These are phyloP conservation scores for Condylura cristata DNA, from an alignment of 2,113 vertebrate species.

Conservation along the genomic window DNA sequence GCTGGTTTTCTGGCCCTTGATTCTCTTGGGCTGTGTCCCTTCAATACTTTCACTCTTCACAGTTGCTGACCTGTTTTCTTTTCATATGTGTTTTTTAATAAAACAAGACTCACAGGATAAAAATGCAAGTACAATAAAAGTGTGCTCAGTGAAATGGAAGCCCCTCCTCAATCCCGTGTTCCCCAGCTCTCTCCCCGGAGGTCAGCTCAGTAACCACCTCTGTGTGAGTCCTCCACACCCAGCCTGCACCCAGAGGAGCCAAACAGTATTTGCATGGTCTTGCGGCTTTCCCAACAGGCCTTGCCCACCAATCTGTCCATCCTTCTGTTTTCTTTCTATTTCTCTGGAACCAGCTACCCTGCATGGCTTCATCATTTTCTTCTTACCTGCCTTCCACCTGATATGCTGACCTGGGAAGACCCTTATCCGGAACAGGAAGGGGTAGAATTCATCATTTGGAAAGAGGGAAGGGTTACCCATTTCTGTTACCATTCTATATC, in stretches of 20 bases:
- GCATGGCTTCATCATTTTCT: constrained; percentile 36
- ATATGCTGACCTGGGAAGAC: neutral
- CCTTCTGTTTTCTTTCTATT: constrained; percentile 23
- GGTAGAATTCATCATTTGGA: constrained; percentile 39
- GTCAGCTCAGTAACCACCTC: neutral
- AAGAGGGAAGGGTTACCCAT: constrained; percentile 28
- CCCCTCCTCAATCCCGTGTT: neutral
- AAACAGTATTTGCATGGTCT: neutral
- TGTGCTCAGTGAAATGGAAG: constrained; percentile 19
- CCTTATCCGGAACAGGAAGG: constrained; percentile 23
- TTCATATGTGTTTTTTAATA: neutral
- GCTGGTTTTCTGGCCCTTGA: neutral
- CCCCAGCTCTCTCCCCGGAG: neutral
- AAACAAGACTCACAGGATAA: neutral
- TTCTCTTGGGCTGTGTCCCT: neutral
- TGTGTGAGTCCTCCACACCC: neutral
- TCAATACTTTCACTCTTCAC: constrained; percentile 32
- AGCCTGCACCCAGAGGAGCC: neutral
- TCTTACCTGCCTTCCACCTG: constrained; percentile 11
- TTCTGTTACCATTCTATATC: constrained; percentile 59
- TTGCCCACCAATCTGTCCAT: neutral
- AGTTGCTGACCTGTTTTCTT: constrained; percentile 17
- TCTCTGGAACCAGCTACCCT: neutral
- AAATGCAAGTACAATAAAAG: neutral
- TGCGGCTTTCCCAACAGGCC: neutral